Base-by-base conservation (phyloP, 2,113 vertebrate species). In the Capra hircus region DNA sequence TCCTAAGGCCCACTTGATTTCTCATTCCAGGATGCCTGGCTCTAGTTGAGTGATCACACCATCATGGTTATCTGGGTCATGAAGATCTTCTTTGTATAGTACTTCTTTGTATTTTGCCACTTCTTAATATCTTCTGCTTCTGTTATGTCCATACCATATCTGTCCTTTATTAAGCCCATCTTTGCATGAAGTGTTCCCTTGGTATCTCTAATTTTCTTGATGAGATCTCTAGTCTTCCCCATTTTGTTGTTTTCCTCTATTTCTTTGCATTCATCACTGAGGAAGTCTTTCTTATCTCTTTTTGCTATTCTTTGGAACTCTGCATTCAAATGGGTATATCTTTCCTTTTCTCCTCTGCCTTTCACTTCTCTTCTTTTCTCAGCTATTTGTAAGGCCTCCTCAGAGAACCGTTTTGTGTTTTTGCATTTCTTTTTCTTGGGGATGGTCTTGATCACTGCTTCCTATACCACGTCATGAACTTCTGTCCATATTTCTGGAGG, bases 151-250 rank as follows among this genome's bases (percentile, higher is more conserved):
- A 67, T 67, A 21, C n/a, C 64, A 19, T 19, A 5, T 21, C 8
- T 19, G 8, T 67, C 33, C 33, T 67, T 67, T 67, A 64, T 36
- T 67, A n/a, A 36, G n/a, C 17, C n/a, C 64, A 36, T 36, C 2
- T 67, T 67, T 21, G 17, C 33, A 36, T 36, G 64, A 67, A 67
- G 33, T 67, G 8, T 67, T 67, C 33, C 64, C 33, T 36, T 67
- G 64, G 33, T 67, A 67, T 36, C 64, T 67, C 64, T 36, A 21
- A 36, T 67, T 67, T 67, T 67, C 33, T 36, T 67, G 33, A 67
- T 0, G 2, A 36, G 33, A 36, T 67, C n/a, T 67, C 64, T 36
- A 10, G 17, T 36, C 64, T 36, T 67, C 11, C 8, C 17, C 17
- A 67, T 67, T 67, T 17, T 67, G 36, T 36, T 67, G 17, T 67